Percentiles rank a stretch among this genome's conserved stretches.
Conservation (phyloP, 2,113 vertebrate genomes). For the Podilymbus podiceps region DNA sequence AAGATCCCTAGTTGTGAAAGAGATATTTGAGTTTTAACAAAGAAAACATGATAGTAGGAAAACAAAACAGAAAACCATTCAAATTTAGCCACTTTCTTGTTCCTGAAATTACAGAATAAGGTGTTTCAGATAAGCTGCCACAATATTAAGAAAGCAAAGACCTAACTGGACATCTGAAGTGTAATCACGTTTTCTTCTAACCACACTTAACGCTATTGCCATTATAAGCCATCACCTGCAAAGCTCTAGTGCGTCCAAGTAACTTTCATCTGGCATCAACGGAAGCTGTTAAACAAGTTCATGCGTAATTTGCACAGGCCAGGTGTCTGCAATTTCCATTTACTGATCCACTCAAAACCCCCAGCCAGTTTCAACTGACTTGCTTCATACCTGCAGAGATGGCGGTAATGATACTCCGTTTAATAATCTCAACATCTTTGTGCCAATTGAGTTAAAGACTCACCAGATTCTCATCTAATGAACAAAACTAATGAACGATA, state of each 20-base stretch:
- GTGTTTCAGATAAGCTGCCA: background rate
- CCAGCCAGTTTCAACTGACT: background rate
- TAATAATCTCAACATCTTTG: background rate
- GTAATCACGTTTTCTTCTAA: background rate
- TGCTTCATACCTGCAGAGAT: constrained; percentile 8
- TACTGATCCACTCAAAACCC: background rate
- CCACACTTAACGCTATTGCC: background rate
- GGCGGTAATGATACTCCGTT: background rate
- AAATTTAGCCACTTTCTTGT: background rate
- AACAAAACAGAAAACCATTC: background rate
- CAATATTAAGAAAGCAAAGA: background rate
- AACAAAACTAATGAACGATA: constrained; percentile 2
- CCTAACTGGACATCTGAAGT: background rate
- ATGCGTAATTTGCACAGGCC: constrained; percentile 22
- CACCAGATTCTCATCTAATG: background rate
- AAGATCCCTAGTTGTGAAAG: constrained; percentile 32
- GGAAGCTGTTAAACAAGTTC: constrained; percentile 41
- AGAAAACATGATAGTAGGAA: background rate
- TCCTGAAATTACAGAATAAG: background rate
- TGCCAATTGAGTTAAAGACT: background rate
- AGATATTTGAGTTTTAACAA: background rate
- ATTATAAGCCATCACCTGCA: constrained; percentile 15
- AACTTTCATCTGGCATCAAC: constrained; percentile 52
- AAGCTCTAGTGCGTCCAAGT: background rate
- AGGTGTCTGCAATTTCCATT: constrained; percentile 61